A percentile compares a stretch with the other conserved stretches of the same genome.
phyloP scores from a whole-genome alignment of 1,140 invertebrate genomes.

The Anoplophora glabripennis region DNA sequence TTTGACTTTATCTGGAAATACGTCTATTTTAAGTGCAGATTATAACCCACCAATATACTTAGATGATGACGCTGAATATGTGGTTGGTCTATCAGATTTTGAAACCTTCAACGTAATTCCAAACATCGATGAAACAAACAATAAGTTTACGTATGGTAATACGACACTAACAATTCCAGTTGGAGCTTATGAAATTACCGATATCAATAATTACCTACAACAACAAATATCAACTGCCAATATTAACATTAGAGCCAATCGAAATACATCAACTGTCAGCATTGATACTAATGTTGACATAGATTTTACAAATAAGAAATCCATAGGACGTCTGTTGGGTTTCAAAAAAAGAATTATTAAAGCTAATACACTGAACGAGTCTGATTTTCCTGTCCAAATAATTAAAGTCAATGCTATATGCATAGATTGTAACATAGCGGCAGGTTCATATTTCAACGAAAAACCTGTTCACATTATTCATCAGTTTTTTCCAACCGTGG shows the following conservation, averaged over 20 bases:
- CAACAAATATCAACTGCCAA: no score
- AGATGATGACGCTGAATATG: constrained; percentile 15
- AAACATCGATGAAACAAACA: constrained; percentile 8
- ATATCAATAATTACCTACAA: constrained; percentile 1
- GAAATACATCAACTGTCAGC: no score
- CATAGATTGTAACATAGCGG: background rate
- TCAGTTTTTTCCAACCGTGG: background rate
- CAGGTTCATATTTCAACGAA: background rate
- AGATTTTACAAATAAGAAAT: background rate
- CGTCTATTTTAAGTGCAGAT: constrained; percentile 2
- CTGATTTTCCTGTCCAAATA: background rate
- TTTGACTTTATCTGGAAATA: background rate
- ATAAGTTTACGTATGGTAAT: constrained; percentile 3
- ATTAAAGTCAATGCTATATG: background rate
- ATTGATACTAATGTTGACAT: no score
- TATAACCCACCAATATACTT: constrained; percentile 3
- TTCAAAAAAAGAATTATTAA: background rate
- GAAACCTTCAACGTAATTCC: constrained; percentile 20
- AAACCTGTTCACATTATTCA: no score
- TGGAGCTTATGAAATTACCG: background rate
- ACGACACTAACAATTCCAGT: constrained; percentile 7
- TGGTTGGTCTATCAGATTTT: constrained; percentile 17
- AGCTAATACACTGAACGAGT: background rate
- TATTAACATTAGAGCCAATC: no score
- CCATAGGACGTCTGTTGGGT: background rate